Percentiles rank a stretch among this genome's conserved stretches.
phyloP scores from a whole-genome alignment of 1,140 invertebrate genomes.

The Drosophila novamexicana region DNA sequence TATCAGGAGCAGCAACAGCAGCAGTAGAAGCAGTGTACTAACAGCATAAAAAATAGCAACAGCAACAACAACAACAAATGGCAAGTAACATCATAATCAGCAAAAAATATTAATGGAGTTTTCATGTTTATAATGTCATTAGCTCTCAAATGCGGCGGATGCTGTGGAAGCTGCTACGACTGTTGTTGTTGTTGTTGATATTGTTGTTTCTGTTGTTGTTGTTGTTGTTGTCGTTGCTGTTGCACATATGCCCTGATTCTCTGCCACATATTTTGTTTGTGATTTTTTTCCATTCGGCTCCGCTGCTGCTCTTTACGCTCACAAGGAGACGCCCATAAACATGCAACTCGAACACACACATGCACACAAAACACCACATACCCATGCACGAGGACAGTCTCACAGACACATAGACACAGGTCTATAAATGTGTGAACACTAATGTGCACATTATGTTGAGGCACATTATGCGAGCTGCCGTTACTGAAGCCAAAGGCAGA shows the following conservation, averaged over 20 bases:
- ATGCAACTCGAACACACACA: constrained; percentile 54
- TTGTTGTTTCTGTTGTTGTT: constrained; percentile 37
- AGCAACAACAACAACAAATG: constrained; percentile 9
- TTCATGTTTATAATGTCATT: constrained; percentile 84
- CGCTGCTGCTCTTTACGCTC: constrained; percentile 50
- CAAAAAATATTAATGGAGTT: constrained; percentile 83
- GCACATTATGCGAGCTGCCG: constrained; percentile 68
- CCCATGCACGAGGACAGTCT: constrained; percentile 22
- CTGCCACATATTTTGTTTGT: constrained; percentile 73
- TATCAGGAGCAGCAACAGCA: constrained; percentile 20
- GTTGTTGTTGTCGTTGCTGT: constrained; percentile 24
- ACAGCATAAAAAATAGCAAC: constrained; percentile 39
- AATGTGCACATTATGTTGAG: constrained; percentile 82
- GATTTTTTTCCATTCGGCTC: constrained; percentile 59
- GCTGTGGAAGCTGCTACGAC: constrained; percentile 27
- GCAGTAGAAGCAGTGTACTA: constrained; percentile 2
- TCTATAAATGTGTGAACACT: constrained; percentile 83
- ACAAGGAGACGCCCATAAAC: constrained; percentile 73
- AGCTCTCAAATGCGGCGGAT: constrained; percentile 77
- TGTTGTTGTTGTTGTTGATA: constrained; percentile 36
- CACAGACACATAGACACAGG: constrained; percentile 52
- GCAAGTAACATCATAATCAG: constrained; percentile 67
- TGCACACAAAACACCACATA: constrained; percentile 23
- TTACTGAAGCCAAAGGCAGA: constrained; percentile 25
- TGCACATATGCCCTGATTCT: constrained; percentile 76